Evolutionary conservation across 2,888 invertebrate genomes (phyloP).

Genomic region (Spilosoma lubricipeda): DNA sequence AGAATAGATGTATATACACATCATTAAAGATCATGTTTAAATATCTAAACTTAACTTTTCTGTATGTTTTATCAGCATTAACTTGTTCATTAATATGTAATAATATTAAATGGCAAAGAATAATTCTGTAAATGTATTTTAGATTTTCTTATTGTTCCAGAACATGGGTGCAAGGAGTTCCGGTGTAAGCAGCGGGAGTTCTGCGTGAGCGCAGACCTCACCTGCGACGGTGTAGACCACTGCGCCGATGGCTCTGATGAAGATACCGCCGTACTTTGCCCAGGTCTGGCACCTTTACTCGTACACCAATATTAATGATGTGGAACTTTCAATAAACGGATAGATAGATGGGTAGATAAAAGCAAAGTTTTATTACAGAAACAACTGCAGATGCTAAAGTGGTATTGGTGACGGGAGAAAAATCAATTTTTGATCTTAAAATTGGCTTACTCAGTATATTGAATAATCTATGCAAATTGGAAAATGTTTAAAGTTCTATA

Average conservation of each 20-base stretch:
- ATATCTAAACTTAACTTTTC: no score
- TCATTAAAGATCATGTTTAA: no score
- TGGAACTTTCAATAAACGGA: background rate
- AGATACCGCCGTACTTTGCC: slow-evolving; percentile 93
- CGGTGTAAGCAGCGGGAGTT: slow-evolving; percentile 94
- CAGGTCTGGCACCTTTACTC: slow-evolving; percentile 87
- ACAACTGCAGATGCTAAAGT: no score
- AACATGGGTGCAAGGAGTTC: slow-evolving; percentile 95
- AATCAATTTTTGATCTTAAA: no score
- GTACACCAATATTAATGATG: background rate
- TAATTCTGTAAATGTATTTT: slow-evolving; percentile 51
- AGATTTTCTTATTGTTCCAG: slow-evolving; percentile 83
- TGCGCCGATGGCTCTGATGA: slow-evolving; percentile 98
- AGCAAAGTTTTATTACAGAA: no score
- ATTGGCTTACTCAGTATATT: no score
- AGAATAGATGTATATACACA: no score
- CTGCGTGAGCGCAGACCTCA: slow-evolving; percentile 96
- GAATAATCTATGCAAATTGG: background rate
- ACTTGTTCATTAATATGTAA: background rate
- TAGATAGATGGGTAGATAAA: background rate
- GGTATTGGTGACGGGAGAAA: no score
- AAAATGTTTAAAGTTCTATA: background rate
- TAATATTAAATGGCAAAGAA: slow-evolving; percentile 18
- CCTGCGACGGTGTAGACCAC: slow-evolving; percentile 97
- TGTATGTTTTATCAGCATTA: no score